These are phyloP conservation scores for Volucella inanis DNA, from an alignment of 2,888 invertebrate genomes.

Conservation along the genomic window DNA sequence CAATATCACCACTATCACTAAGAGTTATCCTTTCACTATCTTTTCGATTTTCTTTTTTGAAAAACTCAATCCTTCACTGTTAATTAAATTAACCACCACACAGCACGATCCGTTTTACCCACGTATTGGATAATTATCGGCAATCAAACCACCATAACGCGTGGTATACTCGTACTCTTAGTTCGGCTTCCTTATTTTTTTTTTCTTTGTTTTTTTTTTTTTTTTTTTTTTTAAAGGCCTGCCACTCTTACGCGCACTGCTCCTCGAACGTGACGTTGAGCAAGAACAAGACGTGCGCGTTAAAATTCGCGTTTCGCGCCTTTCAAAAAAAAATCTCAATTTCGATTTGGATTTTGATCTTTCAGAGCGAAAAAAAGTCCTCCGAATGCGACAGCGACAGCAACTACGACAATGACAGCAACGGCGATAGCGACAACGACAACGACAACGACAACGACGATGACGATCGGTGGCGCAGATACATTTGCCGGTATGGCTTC, in stretches of 20 bases:
- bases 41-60: not conserved
- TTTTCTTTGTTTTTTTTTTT: slow-evolving; percentile 6
- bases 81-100: slow-evolving; percentile 10
- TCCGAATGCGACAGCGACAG: slow-evolving; percentile 59
- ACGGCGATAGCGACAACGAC: too few relatives aligned
- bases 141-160: not conserved
- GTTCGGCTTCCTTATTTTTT: slow-evolving; percentile 20
- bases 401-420: not conserved
- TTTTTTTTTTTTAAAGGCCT: slow-evolving; percentile 14
- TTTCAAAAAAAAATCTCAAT: slow-evolving; percentile 25
- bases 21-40: slow-evolving; percentile 2
- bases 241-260: slow-evolving; percentile 52
- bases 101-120: slow-evolving; percentile 3
- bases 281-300: slow-evolving; percentile 35
- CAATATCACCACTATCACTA: not conserved
- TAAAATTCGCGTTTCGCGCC: slow-evolving; percentile 35
- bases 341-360: slow-evolving; percentile 47
- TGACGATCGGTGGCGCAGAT: slow-evolving; percentile 51
- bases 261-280: slow-evolving; percentile 45
- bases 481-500: slow-evolving; percentile 65
- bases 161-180: too few relatives aligned
- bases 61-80: not conserved
- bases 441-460: not conserved
- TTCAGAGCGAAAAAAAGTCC: slow-evolving; percentile 67
- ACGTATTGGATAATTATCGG: slow-evolving; percentile 38